Evolutionary conservation across 2,797 vertebrate species (phyloP).

Genomic region (Mus caroli): DNA sequence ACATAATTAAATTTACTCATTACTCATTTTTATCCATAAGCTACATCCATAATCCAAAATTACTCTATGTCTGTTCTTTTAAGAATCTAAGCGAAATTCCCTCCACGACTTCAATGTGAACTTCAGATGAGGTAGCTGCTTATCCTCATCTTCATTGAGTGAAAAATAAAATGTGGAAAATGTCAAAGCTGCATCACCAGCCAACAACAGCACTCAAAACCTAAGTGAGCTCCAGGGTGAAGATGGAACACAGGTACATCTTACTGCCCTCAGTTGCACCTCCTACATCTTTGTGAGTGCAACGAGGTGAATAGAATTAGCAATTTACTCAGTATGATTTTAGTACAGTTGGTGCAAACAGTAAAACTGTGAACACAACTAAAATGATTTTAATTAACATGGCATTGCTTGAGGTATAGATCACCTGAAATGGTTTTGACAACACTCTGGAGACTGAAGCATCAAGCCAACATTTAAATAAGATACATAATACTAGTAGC

Average conservation of each 20-base stretch:
- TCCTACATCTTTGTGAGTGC: not conserved
- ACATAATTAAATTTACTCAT: constrained; percentile 25
- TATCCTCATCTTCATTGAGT: not conserved
- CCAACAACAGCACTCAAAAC: not conserved
- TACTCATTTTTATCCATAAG: not conserved
- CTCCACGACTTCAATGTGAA: not conserved
- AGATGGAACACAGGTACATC: not conserved
- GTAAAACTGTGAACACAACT: not conserved
- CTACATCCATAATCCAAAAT: not conserved
- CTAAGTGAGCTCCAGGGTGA: not conserved
- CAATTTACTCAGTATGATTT: not conserved
- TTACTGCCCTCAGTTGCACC: not conserved
- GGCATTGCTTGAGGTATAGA: not conserved
- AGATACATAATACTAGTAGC: constrained; percentile 43
- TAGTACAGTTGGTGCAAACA: not conserved
- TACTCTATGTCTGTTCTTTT: not conserved
- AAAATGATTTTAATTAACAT: constrained; percentile 3
- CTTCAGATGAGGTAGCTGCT: not conserved
- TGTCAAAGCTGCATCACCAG: not conserved
- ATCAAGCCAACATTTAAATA: constrained; percentile 46
- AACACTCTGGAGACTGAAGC: not conserved
- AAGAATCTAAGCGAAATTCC: constrained; percentile 16
- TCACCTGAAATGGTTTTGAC: not conserved
- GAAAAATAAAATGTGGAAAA: not conserved
- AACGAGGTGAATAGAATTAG: not conserved